Evolutionary conservation across 2,797 vertebrate species (phyloP).

Genomic region (Diceros bicornis): DNA sequence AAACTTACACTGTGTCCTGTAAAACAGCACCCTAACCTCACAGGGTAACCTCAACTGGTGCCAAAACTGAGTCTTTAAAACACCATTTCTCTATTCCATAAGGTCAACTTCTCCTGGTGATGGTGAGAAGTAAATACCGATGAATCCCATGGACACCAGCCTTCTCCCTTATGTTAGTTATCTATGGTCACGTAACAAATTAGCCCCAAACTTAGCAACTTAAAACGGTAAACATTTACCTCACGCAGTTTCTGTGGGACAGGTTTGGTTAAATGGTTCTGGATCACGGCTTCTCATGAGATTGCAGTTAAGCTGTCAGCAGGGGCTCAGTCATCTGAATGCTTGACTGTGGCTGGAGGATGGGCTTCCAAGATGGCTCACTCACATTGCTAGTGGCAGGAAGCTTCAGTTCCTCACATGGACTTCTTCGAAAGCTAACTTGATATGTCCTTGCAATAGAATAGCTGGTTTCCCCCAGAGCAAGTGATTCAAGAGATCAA

Average conservation of each 20-base stretch:
- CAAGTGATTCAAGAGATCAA: background rate
- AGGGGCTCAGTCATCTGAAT: background rate
- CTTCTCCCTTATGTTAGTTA: background rate
- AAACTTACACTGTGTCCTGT: background rate
- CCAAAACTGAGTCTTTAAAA: background rate
- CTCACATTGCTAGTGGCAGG: too few species aligned
- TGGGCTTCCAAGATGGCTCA: background rate
- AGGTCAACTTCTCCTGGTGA: background rate
- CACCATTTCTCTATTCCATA: background rate
- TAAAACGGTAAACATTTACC: slow-evolving; percentile 13
- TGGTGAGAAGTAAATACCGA: background rate
- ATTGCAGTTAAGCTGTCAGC: background rate
- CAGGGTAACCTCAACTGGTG: background rate
- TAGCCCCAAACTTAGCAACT: background rate
- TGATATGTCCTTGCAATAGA: background rate
- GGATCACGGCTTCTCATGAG: background rate
- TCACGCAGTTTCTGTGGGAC: background rate
- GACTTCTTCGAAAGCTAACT: background rate
- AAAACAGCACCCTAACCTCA: background rate
- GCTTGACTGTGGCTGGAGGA: background rate
- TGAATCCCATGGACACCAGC: background rate
- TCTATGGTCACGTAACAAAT: background rate
- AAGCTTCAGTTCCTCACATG: background rate
- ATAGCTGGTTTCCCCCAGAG: background rate
- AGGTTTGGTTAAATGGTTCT: background rate